Evolutionary conservation across 2,113 vertebrate species (phyloP).

Genomic region (Bufo bufo): DNA sequence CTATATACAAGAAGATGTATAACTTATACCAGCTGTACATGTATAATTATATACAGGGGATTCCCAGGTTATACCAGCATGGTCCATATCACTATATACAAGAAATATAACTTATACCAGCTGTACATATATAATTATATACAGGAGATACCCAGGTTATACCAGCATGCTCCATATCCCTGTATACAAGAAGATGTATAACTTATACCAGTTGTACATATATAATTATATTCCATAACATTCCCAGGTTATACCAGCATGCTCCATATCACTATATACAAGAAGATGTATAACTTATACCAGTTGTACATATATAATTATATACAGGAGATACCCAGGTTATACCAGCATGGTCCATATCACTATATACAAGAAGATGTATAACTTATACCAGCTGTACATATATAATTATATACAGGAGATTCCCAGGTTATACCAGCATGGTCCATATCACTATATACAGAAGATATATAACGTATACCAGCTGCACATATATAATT

Average conservation of each 20-base stretch:
- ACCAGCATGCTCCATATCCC: background rate
- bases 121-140: background rate
- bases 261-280: background rate
- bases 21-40: background rate
- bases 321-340: too few species aligned
- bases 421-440: background rate
- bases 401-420: too few species aligned
- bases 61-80: background rate
- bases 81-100: background rate
- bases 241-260: background rate
- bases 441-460: background rate
- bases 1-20: background rate
- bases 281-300: background rate
- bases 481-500: background rate
- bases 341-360: background rate
- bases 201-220: background rate
- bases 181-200: too few species aligned
- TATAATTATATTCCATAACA: background rate
- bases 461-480: background rate
- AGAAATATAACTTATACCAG: background rate
- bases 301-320: too few species aligned
- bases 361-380: background rate
- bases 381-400: background rate
- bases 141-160: background rate
- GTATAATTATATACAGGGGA: too few species aligned